Percentiles rank a stretch among this genome's conserved stretches.
Evolutionary conservation across 2,797 vertebrate genomes (phyloP).

Genomic region (Euphonia xanthogaster): DNA sequence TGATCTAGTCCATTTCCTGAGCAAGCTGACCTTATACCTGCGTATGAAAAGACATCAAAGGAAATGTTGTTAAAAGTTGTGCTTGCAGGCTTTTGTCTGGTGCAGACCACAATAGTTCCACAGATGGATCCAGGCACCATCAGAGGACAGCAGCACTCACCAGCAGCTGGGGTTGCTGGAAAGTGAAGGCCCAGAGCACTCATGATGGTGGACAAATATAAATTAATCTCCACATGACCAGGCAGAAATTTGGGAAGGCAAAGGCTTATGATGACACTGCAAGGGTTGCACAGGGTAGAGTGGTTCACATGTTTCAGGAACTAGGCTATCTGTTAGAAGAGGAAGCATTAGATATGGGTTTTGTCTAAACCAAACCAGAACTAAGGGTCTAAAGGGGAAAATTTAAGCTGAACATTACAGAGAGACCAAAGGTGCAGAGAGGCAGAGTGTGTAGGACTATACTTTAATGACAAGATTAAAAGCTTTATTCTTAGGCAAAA

Average conservation of each 20-base stretch:
- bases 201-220: not conserved
- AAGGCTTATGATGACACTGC: not conserved
- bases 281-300: not conserved
- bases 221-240: not conserved
- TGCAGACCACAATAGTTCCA: not conserved
- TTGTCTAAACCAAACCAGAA: not conserved
- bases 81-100: not conserved
- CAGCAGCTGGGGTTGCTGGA: not conserved
- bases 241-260: not conserved
- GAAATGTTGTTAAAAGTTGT: not conserved
- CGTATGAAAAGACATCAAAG: not conserved
- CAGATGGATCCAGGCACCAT: not conserved
- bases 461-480: not conserved
- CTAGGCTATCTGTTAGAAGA: not conserved
- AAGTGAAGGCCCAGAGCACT: not conserved
- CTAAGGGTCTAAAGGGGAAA: not conserved
- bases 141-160: not conserved
- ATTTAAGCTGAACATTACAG: not conserved
- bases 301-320: not conserved
- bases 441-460: not conserved
- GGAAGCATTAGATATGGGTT: not conserved
- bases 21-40: not conserved
- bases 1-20: not conserved
- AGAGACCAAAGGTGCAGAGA: not conserved
- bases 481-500: not conserved